Base-by-base conservation (phyloP, 2,797 vertebrate genomes). In the Sebastes kiyomatsui region DNA sequence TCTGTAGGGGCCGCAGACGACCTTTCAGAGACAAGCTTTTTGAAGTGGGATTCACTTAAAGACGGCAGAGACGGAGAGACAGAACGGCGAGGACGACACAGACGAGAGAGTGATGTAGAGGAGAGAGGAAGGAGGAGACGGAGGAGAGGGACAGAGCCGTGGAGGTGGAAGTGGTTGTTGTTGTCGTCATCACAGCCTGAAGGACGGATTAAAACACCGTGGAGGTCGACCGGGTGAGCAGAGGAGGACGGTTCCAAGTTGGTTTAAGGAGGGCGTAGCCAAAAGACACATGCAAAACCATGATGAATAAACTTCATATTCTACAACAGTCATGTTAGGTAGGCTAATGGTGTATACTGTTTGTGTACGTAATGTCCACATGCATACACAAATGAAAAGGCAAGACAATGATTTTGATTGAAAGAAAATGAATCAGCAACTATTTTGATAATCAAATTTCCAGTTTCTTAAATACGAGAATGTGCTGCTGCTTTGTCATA, bases 31-130 rank as follows among this genome's bases (percentile, higher is more conserved):
- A 81, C 55, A 64, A 76, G 70, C 77, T 69, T 83, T 23, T 75
- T 85, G 66, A 90, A 67, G 75, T 67, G 67, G 65, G 79, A 77
- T 79, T 82, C 76, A 79, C 62, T 81, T 75, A 52, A 87, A 85
- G 64, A 72, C 11, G 18, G 27, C 35, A 65, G 70, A 27, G 55
- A 81, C 4, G 10, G 70, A 52, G 30, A 75, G 60, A 49, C 7
- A 62, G 70, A 78, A 80, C 6, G 5, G 22, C 46, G 58, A 85
- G 56, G 52, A 58, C 6, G 18, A 76, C 46, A 88, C 30, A 73
- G 66, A 78, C 1, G 3, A 55, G 56, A 80, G 56, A 80, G 59
- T 72, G 38, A 54, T 23, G 46, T 32, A 38, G 49, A 83, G 27
- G 46, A 62, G n/a, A 56, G 68, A 79, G 30, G 32, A 73, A 20